Evolutionary conservation across 2,888 invertebrate genomes (phyloP).

Genomic region (Leptinotarsa haldemani): DNA sequence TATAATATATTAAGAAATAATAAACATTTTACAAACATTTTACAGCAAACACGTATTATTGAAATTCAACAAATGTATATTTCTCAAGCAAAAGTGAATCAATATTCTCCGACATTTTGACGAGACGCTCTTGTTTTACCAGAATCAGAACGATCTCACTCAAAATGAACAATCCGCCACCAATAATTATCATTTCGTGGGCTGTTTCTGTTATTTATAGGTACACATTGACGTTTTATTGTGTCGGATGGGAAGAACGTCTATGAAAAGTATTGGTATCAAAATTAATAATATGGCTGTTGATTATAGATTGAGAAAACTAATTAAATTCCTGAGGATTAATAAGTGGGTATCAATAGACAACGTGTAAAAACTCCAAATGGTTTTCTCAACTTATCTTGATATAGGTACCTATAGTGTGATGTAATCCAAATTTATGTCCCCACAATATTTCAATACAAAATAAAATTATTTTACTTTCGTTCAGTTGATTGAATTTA

Average conservation of each 20-base stretch:
- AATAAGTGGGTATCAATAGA: constrained; percentile 22
- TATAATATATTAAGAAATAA: no score
- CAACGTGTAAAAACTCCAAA: neutral
- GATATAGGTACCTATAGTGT: no score
- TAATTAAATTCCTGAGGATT: constrained; percentile 23
- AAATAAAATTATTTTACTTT: no score
- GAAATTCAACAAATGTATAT: no score
- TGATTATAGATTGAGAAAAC: constrained; percentile 29
- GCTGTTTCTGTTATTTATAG: neutral
- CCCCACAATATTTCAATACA: no score
- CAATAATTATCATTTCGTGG: neutral
- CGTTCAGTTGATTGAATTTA: no score
- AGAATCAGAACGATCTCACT: neutral
- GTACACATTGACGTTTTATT: neutral
- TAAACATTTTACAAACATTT: no score
- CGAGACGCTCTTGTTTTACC: neutral
- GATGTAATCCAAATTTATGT: no score
- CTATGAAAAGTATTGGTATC: constrained; percentile 15
- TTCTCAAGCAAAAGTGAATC: no score
- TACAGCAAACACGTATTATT: no score
- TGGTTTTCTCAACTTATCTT: neutral
- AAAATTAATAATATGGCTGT: constrained; percentile 4
- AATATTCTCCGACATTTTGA: neutral
- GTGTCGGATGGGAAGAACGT: neutral
- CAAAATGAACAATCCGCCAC: neutral